phyloP scores from a whole-genome alignment of 2,797 vertebrate genomes.

The Gallinago stenura region DNA sequence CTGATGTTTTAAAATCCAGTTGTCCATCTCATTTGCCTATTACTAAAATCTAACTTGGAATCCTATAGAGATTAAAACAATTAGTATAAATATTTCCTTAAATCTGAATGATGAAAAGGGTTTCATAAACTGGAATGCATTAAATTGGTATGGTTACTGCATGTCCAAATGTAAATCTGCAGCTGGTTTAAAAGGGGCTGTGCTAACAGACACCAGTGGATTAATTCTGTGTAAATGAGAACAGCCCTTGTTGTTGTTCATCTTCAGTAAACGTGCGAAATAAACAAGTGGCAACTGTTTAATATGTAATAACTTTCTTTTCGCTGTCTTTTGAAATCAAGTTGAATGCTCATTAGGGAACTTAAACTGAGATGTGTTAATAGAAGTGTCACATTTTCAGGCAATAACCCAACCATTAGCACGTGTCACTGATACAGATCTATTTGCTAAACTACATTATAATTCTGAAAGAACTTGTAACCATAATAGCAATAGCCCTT shows the following conservation, averaged over 20 bases:
- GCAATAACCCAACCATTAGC: not conserved
- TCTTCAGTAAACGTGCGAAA: conserved; percentile 9
- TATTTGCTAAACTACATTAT: conserved; percentile 21
- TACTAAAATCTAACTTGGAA: not conserved
- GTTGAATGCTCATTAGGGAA: conserved; percentile 15
- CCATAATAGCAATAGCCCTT: not conserved
- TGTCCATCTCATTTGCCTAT: not conserved
- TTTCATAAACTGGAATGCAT: not conserved
- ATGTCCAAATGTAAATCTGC: not conserved
- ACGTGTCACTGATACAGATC: not conserved
- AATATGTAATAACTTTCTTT: conserved; percentile 21
- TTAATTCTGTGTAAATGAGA: not conserved
- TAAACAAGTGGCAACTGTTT: conserved; percentile 41
- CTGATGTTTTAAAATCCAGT: not conserved
- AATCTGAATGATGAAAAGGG: not conserved
- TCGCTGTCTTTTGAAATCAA: conserved; percentile 46
- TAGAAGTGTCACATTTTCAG: not conserved
- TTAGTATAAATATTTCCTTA: not conserved
- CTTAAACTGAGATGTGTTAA: conserved; percentile 14
- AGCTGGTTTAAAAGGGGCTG: not conserved
- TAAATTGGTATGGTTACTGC: not conserved
- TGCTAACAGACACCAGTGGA: not conserved
- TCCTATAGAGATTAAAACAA: not conserved
- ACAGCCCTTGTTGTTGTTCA: not conserved
- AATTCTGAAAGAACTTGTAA: not conserved